Conservation (phyloP, 1,140 invertebrate species). For the Drosophila navojoa region DNA sequence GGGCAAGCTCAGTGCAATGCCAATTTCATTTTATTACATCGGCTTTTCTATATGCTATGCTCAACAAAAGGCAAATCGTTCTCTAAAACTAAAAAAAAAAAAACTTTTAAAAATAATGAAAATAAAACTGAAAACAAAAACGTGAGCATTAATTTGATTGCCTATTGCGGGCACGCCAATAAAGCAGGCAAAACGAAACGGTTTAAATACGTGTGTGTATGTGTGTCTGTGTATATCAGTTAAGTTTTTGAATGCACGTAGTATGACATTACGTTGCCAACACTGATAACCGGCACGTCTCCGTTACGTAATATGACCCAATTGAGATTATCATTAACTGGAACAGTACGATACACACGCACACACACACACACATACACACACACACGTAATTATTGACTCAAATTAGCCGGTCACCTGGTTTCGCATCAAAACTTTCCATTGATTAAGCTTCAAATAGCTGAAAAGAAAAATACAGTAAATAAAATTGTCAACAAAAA, state of each 20-base stretch:
- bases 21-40: conserved; percentile 31
- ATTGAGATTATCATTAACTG: conserved; percentile 58
- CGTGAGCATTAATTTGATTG: conserved; percentile 33
- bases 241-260: conserved; percentile 29
- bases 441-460: conserved; percentile 55
- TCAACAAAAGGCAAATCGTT: conserved; percentile 26
- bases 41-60: conserved; percentile 5
- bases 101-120: not conserved
- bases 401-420: conserved; percentile 20
- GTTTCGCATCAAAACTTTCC: conserved; percentile 54
- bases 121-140: conserved; percentile 6
- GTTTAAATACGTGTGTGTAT: not conserved
- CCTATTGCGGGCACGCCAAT: conserved; percentile 11
- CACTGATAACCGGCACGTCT: conserved; percentile 51
- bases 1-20: conserved; percentile 5
- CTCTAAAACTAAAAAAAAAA: not conserved
- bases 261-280: conserved; percentile 28
- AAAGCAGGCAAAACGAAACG: not conserved
- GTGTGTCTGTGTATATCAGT: conserved; percentile 6
- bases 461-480: conserved; percentile 17
- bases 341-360: conserved; percentile 9
- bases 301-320: conserved; percentile 64
- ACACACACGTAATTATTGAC: conserved; percentile 7
- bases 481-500: conserved; percentile 35
- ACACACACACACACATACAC: not conserved